phyloP scores from a whole-genome alignment of 2,797 vertebrate species.

The Simalia tracyae region DNA sequence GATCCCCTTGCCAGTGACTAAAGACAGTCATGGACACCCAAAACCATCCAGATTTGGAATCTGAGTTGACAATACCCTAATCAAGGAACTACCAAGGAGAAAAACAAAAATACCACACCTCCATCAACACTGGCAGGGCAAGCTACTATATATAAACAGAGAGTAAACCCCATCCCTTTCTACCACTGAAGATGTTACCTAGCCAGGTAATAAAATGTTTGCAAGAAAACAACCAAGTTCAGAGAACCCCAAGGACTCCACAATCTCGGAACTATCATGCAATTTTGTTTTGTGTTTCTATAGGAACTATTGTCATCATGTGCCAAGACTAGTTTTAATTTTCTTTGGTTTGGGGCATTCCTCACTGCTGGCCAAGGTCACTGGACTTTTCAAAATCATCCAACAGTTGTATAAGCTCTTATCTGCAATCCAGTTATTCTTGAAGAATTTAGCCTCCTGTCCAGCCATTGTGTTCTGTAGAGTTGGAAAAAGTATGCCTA shows the following conservation, averaged over 20 bases:
- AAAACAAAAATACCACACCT: no score
- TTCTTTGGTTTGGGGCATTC: background rate
- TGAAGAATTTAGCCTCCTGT: background rate
- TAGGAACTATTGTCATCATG: background rate
- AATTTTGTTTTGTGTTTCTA: background rate
- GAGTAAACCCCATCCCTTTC: no score
- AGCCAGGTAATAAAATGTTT: no score
- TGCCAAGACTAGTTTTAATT: background rate
- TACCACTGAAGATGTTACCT: no score
- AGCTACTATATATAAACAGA: no score
- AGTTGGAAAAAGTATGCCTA: background rate
- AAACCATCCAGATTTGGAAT: background rate
- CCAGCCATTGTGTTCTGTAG: background rate
- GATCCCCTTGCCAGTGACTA: background rate
- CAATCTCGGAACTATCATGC: background rate
- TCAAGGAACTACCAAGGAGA: no score
- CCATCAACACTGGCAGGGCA: no score
- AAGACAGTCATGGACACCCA: background rate
- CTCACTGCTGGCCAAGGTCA: background rate
- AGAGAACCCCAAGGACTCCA: no score
- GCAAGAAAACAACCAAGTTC: no score
- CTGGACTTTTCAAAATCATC: background rate
- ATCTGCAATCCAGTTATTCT: background rate
- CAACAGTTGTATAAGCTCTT: background rate
- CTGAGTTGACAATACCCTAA: background rate